Evolutionary conservation across 1,140 invertebrate genomes (phyloP).

Genomic region (Orchestia grillus): DNA sequence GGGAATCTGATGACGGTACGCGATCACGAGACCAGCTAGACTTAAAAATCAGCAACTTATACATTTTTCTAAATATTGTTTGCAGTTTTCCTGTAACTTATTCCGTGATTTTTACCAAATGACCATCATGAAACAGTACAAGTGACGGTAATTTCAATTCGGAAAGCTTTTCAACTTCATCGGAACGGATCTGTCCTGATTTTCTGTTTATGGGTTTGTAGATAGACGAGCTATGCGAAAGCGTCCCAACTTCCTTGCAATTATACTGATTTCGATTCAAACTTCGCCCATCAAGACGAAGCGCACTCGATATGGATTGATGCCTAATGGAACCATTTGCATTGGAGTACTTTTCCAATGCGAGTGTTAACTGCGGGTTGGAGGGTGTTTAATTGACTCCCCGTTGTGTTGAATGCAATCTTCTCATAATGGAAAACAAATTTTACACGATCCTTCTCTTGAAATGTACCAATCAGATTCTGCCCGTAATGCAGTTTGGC

Average conservation of each 20-base stretch:
- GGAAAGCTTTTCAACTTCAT: not conserved
- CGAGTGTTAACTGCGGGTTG: not conserved
- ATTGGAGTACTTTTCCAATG: not conserved
- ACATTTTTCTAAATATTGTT: not conserved
- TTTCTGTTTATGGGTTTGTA: not conserved
- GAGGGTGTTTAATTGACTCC: not conserved
- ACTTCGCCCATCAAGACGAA: not conserved
- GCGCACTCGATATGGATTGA: not conserved
- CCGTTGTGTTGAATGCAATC: no score
- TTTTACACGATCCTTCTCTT: not conserved
- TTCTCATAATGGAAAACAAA: not conserved
- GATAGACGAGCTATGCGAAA: not conserved
- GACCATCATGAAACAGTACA: not conserved
- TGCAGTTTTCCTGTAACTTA: not conserved
- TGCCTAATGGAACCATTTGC: not conserved
- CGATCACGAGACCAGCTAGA: not conserved
- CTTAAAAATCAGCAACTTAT: not conserved
- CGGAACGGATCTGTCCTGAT: not conserved
- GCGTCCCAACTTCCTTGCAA: not conserved
- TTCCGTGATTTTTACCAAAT: not conserved
- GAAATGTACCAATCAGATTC: not conserved
- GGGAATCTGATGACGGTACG: no score
- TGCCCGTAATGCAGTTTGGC: not conserved
- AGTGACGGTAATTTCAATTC: not conserved
- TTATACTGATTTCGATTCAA: constrained; percentile 2